These are phyloP conservation scores for Erythrocercus mccallii DNA, from an alignment of 2,113 vertebrate species.

Conservation along the genomic window DNA sequence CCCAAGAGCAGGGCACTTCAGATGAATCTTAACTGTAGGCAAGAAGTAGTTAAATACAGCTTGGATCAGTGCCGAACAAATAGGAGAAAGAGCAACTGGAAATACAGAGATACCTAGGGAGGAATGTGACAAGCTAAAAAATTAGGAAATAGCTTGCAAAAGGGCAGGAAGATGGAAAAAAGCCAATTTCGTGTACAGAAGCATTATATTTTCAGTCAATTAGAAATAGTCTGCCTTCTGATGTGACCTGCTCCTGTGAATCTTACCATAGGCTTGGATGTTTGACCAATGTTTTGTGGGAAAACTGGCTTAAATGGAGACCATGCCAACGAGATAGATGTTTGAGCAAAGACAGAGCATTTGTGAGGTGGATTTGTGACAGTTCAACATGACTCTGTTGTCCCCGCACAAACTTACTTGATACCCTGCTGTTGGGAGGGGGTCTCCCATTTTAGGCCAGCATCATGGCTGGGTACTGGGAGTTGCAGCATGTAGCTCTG, in stretches of 20 bases:
- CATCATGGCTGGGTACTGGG: not conserved
- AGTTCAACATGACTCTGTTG: not conserved
- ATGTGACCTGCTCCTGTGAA: not conserved
- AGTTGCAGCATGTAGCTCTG: not conserved
- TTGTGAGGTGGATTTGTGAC: not conserved
- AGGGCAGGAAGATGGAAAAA: not conserved
- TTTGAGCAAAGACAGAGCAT: not conserved
- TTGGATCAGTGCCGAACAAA: not conserved
- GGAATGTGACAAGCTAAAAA: not conserved
- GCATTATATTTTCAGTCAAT: not conserved
- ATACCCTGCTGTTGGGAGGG: not conserved
- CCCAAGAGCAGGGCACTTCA: not conserved
- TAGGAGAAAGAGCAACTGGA: not conserved
- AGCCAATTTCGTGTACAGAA: not conserved
- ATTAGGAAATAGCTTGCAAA: conserved; percentile 4
- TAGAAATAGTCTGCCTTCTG: not conserved
- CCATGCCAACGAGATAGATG: not conserved
- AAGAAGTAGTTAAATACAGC: not conserved
- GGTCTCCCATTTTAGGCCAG: not conserved
- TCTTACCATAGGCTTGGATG: not conserved
- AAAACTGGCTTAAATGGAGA: not conserved
- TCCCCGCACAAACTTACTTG: not conserved
- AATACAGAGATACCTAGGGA: not conserved
- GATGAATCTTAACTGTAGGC: not conserved
- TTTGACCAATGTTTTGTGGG: not conserved